Evolutionary conservation across 2,888 invertebrate species (phyloP).

Genomic region (Teleogryllus oceanicus): DNA sequence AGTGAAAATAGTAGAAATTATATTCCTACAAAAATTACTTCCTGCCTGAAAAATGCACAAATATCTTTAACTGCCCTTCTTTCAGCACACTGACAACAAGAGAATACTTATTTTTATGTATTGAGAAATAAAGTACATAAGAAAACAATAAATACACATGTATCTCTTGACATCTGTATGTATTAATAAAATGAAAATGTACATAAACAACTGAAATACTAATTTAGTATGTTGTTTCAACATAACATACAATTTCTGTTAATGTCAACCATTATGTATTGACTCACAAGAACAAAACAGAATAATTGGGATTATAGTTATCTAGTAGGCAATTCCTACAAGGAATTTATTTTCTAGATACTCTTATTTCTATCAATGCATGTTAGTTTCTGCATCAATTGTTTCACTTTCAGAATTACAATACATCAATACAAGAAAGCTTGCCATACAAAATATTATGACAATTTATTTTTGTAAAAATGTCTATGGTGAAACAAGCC

Average conservation of each 20-base stretch:
- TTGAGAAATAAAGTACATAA: neutral
- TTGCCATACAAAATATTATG: neutral
- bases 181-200: constrained; percentile 1
- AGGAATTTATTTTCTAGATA: no score
- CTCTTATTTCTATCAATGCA: no score
- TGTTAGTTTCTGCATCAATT: neutral
- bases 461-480: neutral
- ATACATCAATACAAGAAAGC: neutral
- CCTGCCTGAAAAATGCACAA: no score
- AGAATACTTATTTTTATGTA: no score
- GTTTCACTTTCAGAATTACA: neutral
- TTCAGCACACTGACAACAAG: no score
- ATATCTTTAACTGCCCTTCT: no score
- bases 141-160: neutral
- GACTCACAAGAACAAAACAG: neutral
- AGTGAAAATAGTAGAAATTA: no score
- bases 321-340: no score
- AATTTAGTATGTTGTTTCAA: neutral
- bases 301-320: no score
- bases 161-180: neutral
- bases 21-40: no score
- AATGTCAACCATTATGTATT: neutral
- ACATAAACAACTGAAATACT: neutral
- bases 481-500: neutral
- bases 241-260: neutral